Evolutionary conservation across 1,140 invertebrate genomes (phyloP), one percentile per base, ranked within the genome.

Genomic region (Zeugodacus cucurbitae): DNA sequence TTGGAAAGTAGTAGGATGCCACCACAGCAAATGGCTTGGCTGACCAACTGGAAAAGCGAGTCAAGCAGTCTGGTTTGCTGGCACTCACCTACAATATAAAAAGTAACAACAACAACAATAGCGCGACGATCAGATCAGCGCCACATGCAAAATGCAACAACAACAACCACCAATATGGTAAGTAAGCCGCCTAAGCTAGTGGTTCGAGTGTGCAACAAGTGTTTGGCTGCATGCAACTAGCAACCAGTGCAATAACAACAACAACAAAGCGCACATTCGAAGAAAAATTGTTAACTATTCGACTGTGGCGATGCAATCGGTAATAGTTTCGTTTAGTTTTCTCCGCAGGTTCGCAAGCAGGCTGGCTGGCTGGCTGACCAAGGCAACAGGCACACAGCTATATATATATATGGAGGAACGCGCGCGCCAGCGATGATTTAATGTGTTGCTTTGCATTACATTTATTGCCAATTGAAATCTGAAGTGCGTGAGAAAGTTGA

Each of bases 391-490:
- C 48, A 82, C 41, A 82, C n/a, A 5, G 3, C 14, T 48, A 8
- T n/a, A 74, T 44, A n/a, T 10, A 37, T 70, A 37, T 70, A 5
- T 26, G n/a, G n/a, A 26, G 57, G 44, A 54, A 48, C 41, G 22
- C 29, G 48, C 57, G 48, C 57, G 85, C 32, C 57, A n/a, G 54
- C 85, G 85, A 93, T 93, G 92, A 93, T 93, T 93, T 93, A 93
- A 93, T 93, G 92, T 93, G 92, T 92, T 93, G 92, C 92, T 90
- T 93, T 93, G 92, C 92, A 93, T 93, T 93, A 93, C 92, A 93
- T 92, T 93, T 92, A 93, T 93, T 92, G 92, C 92, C 92, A 92
- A 93, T 93, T 93, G 92, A 93, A 93, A 93, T 92, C 92, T 92
- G 92, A 93, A 93, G 92, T 93, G 92, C 92, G 92, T 93, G 92